Conservation (phyloP, 2,888 invertebrate genomes). For the Andrena chrysosceles region DNA sequence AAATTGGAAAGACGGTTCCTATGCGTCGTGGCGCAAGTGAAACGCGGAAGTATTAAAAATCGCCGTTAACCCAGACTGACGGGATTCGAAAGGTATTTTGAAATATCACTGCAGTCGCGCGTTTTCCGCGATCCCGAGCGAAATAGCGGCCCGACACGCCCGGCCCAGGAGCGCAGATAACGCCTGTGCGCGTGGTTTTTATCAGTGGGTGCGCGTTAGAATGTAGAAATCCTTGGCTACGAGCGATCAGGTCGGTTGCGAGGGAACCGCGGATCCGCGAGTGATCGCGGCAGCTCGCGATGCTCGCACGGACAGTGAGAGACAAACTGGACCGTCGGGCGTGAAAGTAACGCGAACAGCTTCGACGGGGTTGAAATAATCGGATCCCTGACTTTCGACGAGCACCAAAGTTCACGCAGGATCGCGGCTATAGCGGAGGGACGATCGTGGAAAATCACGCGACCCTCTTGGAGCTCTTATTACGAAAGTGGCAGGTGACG, state of each 20-base stretch:
- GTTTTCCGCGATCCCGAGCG: constrained; percentile 11
- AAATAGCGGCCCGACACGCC: constrained; percentile 26
- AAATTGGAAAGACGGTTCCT: constrained; percentile 12
- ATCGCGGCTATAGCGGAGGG: not conserved
- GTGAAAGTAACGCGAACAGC: constrained; percentile 41
- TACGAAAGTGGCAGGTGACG: not conserved
- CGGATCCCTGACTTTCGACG: constrained; percentile 6
- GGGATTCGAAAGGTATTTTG: constrained; percentile 6
- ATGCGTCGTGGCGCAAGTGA: not conserved
- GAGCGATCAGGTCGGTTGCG: constrained; percentile 32
- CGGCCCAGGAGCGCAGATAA: constrained; percentile 58
- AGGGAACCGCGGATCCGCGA: constrained; percentile 30
- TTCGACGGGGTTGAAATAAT: constrained; percentile 9
- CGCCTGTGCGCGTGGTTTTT: constrained; percentile 64
- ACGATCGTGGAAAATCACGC: not conserved
- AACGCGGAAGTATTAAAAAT: not conserved
- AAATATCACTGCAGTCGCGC: not conserved
- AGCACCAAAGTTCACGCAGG: not conserved
- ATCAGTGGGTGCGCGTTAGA: constrained; percentile 71
- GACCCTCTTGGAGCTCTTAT: not conserved
- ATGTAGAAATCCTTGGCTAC: constrained; percentile 76
- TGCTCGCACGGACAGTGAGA: not conserved
- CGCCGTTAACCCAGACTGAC: not conserved
- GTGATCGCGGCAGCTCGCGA: constrained; percentile 17
- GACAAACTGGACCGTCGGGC: not conserved